These are phyloP conservation scores for Seladonia tumulorum DNA, from an alignment of 2,888 invertebrate species.

Conservation along the genomic window DNA sequence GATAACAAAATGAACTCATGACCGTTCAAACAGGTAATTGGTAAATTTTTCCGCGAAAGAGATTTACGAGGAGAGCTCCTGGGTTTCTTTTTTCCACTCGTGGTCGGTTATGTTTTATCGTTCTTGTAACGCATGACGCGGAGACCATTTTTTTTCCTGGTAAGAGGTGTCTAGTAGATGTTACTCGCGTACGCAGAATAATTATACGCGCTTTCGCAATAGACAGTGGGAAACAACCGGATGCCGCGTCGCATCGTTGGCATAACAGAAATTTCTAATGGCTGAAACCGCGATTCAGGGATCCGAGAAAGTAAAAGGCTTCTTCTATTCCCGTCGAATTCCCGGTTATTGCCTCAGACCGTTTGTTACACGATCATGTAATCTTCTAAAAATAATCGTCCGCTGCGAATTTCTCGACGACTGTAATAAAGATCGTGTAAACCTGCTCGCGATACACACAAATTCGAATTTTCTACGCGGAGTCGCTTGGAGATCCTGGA, in stretches of 20 bases:
- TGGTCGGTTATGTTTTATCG: background rate
- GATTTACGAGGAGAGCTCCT: background rate
- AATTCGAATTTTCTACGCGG: background rate
- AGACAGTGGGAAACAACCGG: constrained; percentile 63
- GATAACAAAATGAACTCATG: background rate
- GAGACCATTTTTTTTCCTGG: constrained; percentile 32
- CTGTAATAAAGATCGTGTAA: background rate
- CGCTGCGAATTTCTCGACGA: background rate
- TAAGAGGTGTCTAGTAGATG: constrained; percentile 45
- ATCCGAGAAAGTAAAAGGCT: constrained; percentile 57
- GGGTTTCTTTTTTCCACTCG: background rate
- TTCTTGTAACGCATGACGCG: constrained; percentile 25
- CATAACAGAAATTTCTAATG: constrained; percentile 66
- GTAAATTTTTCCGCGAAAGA: background rate
- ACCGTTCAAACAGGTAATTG: background rate
- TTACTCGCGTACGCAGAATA: constrained; percentile 50
- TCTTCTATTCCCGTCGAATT: constrained; percentile 40
- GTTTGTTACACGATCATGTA: background rate
- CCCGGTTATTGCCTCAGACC: constrained; percentile 15
- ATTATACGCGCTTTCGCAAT: constrained; percentile 67
- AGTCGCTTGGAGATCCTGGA: background rate
- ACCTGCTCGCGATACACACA: background rate
- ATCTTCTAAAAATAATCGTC: background rate
- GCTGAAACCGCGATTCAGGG: constrained; percentile 47
- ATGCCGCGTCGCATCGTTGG: constrained; percentile 67